These are phyloP conservation scores for Spinus olivaceus DNA, from an alignment of 2,797 vertebrate species.

Conservation along the genomic window DNA sequence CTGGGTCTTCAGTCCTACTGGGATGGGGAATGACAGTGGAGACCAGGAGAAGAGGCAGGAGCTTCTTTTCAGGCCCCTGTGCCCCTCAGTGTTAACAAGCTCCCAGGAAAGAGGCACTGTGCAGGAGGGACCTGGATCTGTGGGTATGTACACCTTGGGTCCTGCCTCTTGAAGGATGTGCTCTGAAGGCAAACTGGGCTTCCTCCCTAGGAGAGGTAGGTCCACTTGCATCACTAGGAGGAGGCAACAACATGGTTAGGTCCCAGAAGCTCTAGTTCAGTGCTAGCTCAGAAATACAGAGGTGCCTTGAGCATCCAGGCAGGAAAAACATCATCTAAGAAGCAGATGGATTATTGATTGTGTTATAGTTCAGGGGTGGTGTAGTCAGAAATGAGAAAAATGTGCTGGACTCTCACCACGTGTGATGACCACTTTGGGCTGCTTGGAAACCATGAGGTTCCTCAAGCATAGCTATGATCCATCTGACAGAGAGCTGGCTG, in stretches of 20 bases:
- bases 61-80: not conserved
- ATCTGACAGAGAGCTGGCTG: not conserved
- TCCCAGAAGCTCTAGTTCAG: not conserved
- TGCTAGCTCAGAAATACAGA: not conserved
- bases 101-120: not conserved
- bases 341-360: not conserved
- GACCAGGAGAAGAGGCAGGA: not conserved
- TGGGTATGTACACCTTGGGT: not conserved
- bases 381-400: not conserved
- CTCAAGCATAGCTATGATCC: not conserved
- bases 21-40: not conserved
- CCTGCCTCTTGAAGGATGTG: fast-evolving
- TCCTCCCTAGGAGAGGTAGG: not conserved
- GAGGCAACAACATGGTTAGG: not conserved
- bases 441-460: not conserved
- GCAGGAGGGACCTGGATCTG: not conserved
- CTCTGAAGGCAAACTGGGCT: not conserved
- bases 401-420: not conserved
- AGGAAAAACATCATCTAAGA: not conserved
- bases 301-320: not conserved
- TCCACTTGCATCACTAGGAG: no score
- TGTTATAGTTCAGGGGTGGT: not conserved
- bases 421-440: not conserved
- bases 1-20: not conserved
- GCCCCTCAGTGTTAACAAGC: fast-evolving